Base-by-base conservation (phyloP, 2,888 invertebrate genomes). In the Caenorhabditis sp. region DNA sequence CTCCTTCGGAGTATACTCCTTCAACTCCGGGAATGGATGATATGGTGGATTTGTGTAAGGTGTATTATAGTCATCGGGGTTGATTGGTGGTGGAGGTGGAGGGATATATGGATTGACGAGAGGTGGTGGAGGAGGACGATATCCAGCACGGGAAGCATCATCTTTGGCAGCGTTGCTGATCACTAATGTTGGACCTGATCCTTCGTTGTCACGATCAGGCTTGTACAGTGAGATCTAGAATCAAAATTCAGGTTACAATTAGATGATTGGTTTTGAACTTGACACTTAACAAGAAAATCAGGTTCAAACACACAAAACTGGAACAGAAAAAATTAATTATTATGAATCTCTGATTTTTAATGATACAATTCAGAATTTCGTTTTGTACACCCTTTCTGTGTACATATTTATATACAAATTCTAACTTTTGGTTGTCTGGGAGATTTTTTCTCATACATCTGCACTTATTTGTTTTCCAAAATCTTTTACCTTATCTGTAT, bases 101-200 rank as follows among this genome's bases (percentile, higher is more conserved):
- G 74, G 74, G 0, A 64, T 23, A 36, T 74, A 74, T 7, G 69
- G 74, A 26, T 74, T 74, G 31, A 63, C 23, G 12, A 64, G 8
- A 31, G 67, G 67, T 8, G 74, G 74, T 49, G 60, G 66, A 14
- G 65, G 59, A 4, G 74, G 74, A 54, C 60, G 63, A 67, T 74
- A 74, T 1, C 74, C 74, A 14, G 67, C 67, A 26, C 74, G 17
- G 7, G 61, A 54, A 5, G 74, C 74, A 36, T 74, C 74, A 23
- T 74, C 74, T 26, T 78, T 78, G 0, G 77, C 79, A 1, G 72
- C 75, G 59, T 76, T 77, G 63, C 77, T 77, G 56, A 79, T 79
- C 12, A 79, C 69, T 4, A 76, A 63, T 0, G 71, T 71, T 0
- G 76, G 76, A 0, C 73, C 69, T 14, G 64, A 54, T 10, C 67